Evolutionary conservation across 2,113 vertebrate genomes (phyloP).

Genomic region (Dromaius novaehollandiae): DNA sequence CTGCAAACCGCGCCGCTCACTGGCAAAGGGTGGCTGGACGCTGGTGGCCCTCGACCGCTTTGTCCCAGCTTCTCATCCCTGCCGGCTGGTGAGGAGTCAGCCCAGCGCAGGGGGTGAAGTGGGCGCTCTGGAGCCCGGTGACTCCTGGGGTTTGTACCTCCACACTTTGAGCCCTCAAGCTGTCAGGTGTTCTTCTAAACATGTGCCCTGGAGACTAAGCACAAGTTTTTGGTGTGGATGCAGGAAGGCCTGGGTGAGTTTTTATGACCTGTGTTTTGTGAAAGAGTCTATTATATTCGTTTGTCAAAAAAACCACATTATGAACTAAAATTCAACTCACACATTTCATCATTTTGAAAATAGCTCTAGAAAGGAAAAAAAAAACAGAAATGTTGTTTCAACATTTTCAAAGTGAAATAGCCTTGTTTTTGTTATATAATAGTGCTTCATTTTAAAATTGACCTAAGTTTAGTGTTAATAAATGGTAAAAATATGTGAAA

Average conservation of each 20-base stretch:
- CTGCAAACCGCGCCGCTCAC: not conserved
- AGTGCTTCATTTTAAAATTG: slow-evolving; percentile 25
- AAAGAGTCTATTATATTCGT: not conserved
- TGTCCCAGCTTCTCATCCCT: not conserved
- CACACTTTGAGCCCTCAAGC: not conserved
- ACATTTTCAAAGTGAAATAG: slow-evolving; percentile 9
- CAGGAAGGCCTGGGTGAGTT: not conserved
- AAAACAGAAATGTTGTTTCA: not conserved
- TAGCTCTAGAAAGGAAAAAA: not conserved
- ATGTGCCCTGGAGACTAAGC: not conserved
- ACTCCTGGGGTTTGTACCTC: not conserved
- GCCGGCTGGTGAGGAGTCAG: not conserved
- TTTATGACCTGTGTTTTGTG: not conserved
- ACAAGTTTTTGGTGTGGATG: not conserved
- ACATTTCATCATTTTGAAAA: not conserved
- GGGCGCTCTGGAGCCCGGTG: not conserved
- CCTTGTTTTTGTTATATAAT: slow-evolving; percentile 16
- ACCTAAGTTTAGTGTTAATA: slow-evolving; percentile 29
- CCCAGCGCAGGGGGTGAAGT: not conserved
- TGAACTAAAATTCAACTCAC: slow-evolving; percentile 47
- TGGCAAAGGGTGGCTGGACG: not conserved
- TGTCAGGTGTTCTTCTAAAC: not conserved
- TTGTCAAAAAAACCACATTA: slow-evolving; percentile 12
- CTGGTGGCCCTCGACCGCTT: not conserved
- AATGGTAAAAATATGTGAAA: slow-evolving; percentile 29